phyloP scores from a whole-genome alignment of 1,140 invertebrate genomes.

The Drosophila kikkawai region DNA sequence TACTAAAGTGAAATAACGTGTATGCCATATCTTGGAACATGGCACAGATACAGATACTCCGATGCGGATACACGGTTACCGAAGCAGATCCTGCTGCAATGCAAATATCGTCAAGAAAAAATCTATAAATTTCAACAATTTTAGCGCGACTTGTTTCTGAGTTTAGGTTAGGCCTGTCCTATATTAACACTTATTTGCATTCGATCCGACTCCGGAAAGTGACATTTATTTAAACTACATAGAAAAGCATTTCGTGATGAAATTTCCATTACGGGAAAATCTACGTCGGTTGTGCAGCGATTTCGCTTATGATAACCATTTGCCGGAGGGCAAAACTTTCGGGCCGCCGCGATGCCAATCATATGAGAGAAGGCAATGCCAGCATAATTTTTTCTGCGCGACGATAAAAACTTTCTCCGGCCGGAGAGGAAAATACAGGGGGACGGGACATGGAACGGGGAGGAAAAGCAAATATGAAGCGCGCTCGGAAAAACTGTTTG shows the following conservation, averaged over 20 bases:
- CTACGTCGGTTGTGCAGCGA: conserved; percentile 18
- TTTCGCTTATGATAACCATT: conserved; percentile 56
- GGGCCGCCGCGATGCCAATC: conserved; percentile 54
- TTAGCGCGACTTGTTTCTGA: conserved; percentile 12
- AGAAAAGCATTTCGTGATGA: conserved; percentile 7
- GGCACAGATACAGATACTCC: conserved; percentile 16
- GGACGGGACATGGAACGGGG: conserved; percentile 2
- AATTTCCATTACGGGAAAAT: conserved; percentile 30
- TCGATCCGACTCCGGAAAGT: conserved; percentile 17
- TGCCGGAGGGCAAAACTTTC: conserved; percentile 55
- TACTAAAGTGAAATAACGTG: conserved; percentile 72
- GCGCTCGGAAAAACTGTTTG: conserved; percentile 46
- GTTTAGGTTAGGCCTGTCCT: conserved; percentile 3
- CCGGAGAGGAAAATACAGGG: conserved; percentile 16
- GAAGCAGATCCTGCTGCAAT: conserved; percentile 9
- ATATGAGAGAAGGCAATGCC: conserved; percentile 66
- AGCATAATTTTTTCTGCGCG: conserved; percentile 62
- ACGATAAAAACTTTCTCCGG: conserved; percentile 76
- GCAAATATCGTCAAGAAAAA: conserved; percentile 16
- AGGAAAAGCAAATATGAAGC: conserved; percentile 51
- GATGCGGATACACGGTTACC: conserved; percentile 1
- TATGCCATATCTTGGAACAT: conserved; percentile 47
- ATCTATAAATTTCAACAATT: conserved; percentile 33
- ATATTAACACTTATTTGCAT: conserved; percentile 16
- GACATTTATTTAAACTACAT: conserved; percentile 29